These are phyloP conservation scores for Drosophila elegans DNA, from an alignment of 1,140 invertebrate genomes.

Conservation along the genomic window DNA sequence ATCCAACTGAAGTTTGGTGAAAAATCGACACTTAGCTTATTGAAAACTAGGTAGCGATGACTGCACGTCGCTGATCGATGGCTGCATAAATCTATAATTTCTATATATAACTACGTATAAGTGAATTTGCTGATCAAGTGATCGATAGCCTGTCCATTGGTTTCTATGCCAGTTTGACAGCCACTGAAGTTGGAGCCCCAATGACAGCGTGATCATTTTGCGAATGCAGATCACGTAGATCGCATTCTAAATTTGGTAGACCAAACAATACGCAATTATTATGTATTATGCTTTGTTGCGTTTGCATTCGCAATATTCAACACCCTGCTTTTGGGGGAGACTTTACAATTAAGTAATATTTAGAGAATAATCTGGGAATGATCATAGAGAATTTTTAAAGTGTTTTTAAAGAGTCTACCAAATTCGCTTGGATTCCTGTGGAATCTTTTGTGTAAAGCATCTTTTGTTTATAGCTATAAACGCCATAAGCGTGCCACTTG, in stretches of 20 bases:
- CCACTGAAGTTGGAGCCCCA: conserved; percentile 34
- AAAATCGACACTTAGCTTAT: neutral
- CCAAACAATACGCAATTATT: conserved; percentile 75
- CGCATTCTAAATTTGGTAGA: conserved; percentile 69
- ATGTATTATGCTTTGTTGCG: conserved; percentile 63
- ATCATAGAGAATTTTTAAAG: neutral
- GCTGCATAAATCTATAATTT: conserved; percentile 47
- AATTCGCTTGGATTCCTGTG: conserved; percentile 18
- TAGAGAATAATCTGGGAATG: conserved; percentile 7
- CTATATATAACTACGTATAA: conserved; percentile 46
- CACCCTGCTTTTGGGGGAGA: conserved; percentile 30
- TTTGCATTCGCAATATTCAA: conserved; percentile 38
- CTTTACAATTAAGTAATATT: neutral
- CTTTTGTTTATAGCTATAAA: conserved; percentile 55
- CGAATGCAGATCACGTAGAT: conserved; percentile 59
- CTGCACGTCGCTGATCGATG: conserved; percentile 41
- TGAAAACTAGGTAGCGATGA: conserved; percentile 29
- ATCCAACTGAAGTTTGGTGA: neutral
- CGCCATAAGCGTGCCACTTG: conserved; percentile 72
- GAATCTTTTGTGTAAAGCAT: conserved; percentile 27
- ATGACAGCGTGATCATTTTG: conserved; percentile 34
- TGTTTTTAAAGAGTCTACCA: conserved; percentile 42
- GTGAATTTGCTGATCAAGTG: conserved; percentile 36
- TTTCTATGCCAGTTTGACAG: conserved; percentile 56
- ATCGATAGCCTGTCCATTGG: conserved; percentile 46